Evolutionary conservation across 2,888 invertebrate genomes (phyloP).

Genomic region (Gastrophysa polygoni): DNA sequence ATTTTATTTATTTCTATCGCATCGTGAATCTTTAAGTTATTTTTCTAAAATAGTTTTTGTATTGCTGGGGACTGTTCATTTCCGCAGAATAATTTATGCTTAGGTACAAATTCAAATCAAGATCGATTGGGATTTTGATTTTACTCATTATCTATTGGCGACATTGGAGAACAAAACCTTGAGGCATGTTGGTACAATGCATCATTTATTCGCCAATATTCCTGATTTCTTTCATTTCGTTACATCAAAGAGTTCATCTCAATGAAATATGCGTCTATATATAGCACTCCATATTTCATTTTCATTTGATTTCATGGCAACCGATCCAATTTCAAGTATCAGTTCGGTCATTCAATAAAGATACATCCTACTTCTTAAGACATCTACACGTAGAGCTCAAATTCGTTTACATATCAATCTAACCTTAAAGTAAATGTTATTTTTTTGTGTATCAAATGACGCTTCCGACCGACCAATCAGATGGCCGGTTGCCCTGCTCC

Average conservation of each 20-base stretch:
- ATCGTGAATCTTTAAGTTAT: not conserved
- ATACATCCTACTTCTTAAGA: conserved; percentile 27
- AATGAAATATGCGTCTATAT: not conserved
- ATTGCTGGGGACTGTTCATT: no score
- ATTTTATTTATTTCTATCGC: not conserved
- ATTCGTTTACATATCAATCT: conserved; percentile 42
- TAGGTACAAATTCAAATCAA: not conserved
- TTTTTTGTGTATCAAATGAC: conserved; percentile 60
- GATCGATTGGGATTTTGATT: not conserved
- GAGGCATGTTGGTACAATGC: no score
- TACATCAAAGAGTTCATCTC: no score
- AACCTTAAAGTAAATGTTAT: conserved; percentile 57
- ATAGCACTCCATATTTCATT: not conserved
- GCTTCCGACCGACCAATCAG: conserved; percentile 56
- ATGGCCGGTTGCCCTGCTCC: conserved; percentile 56
- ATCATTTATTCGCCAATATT: no score
- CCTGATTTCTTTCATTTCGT: no score
- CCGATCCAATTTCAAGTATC: conserved; percentile 2
- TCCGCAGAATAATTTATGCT: no score
- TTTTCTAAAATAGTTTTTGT: no score
- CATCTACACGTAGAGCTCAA: conserved; percentile 41
- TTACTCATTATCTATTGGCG: not conserved
- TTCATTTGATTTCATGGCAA: not conserved
- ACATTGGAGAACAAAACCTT: not conserved
- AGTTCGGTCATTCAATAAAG: not conserved